Percentiles rank a stretch among this genome's conserved stretches.
Conservation (phyloP, 2,888 invertebrate genomes). For the Phoenoteleia sp. region DNA sequence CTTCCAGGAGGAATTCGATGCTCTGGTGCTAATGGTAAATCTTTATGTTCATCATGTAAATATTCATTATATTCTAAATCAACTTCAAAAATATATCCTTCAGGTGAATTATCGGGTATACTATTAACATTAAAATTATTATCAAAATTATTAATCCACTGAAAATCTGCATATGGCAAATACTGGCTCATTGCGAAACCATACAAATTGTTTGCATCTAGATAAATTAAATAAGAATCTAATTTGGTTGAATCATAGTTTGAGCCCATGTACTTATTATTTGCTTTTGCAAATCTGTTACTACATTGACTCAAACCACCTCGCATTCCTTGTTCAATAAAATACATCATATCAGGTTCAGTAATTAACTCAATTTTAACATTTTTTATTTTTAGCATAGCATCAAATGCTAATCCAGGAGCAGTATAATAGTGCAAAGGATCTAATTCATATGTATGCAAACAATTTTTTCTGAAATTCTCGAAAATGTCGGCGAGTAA, state of each 20-base stretch:
- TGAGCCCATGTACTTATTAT: slow-evolving; percentile 16
- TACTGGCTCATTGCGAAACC: too few relatives aligned
- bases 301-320: not conserved
- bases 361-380: slow-evolving; percentile 28
- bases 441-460: not conserved
- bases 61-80: too few relatives aligned
- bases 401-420: slow-evolving; percentile 21
- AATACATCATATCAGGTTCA: slow-evolving; percentile 20
- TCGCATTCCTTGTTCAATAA: slow-evolving; percentile 4
- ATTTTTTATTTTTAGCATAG: slow-evolving; percentile 21
- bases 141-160: too few relatives aligned
- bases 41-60: too few relatives aligned
- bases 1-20: too few relatives aligned
- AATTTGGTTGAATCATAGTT: not conserved
- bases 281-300: not conserved
- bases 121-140: too few relatives aligned
- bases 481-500: not conserved
- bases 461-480: not conserved
- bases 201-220: too few relatives aligned
- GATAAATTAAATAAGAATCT: slow-evolving; percentile 12
- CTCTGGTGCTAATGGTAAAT: too few relatives aligned
- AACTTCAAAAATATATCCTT: too few relatives aligned
- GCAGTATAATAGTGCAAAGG: not conserved
- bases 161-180: too few relatives aligned
- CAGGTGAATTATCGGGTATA: too few relatives aligned